phyloP scores from a whole-genome alignment of 2,113 vertebrate species.

The Erythrocercus mccallii region DNA sequence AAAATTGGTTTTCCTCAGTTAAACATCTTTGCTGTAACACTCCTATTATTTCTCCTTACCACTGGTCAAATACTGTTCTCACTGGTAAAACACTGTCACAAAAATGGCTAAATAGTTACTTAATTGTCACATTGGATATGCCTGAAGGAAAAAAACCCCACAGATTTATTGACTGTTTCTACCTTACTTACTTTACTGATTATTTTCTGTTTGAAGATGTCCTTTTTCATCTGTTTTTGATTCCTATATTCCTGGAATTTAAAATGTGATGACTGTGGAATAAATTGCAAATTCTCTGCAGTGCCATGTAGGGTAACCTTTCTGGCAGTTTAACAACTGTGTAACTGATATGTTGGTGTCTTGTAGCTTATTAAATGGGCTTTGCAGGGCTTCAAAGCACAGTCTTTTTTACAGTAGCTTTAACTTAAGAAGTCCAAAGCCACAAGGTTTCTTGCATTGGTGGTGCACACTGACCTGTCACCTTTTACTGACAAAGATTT shows the following conservation, averaged over 20 bases:
- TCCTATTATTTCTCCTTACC: background rate
- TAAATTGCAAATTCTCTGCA: background rate
- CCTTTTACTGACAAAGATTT: background rate
- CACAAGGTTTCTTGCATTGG: background rate
- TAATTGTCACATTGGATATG: background rate
- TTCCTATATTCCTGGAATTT: background rate
- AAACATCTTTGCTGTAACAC: background rate
- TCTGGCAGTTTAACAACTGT: background rate
- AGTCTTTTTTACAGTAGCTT: background rate
- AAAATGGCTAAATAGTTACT: background rate
- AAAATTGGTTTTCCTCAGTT: background rate
- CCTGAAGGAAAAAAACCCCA: background rate
- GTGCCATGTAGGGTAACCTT: background rate
- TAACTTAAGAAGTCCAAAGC: background rate
- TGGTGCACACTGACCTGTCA: background rate
- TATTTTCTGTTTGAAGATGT: background rate
- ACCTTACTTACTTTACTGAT: background rate
- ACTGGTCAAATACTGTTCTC: background rate
- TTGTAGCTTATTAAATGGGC: background rate
- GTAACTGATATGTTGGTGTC: background rate
- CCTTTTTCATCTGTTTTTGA: background rate
- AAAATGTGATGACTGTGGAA: background rate
- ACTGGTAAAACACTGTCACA: background rate
- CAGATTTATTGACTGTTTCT: background rate
- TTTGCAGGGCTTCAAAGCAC: background rate